Evolutionary conservation across 2,113 vertebrate genomes (phyloP).

Genomic region (Neofelis nebulosa): DNA sequence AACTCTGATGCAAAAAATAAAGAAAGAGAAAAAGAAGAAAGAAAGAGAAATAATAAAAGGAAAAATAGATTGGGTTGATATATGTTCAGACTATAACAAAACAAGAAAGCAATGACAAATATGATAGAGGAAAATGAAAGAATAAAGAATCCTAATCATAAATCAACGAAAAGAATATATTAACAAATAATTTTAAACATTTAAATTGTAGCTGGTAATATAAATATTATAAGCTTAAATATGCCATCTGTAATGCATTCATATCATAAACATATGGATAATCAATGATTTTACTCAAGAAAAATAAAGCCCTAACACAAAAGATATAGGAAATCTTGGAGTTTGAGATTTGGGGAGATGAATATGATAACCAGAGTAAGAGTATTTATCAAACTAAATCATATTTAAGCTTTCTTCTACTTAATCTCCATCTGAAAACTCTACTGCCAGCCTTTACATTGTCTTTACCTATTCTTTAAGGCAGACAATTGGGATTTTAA

Average conservation of each 20-base stretch:
- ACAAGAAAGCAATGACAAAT: background rate
- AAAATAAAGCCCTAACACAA: background rate
- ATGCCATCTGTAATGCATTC: background rate
- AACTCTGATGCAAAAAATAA: constrained; percentile 16
- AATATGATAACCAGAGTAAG: background rate
- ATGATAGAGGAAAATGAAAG: background rate
- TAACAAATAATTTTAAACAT: background rate
- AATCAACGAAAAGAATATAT: background rate
- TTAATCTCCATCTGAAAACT: background rate
- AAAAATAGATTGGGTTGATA: background rate
- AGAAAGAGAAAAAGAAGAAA: background rate
- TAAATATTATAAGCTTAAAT: background rate
- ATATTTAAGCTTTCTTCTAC: background rate
- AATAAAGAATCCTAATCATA: background rate
- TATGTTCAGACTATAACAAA: background rate
- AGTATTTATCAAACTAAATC: background rate
- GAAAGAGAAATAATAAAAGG: background rate
- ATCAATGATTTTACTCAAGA: background rate
- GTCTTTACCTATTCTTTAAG: background rate
- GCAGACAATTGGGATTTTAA: background rate
- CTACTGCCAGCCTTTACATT: background rate
- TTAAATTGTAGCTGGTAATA: constrained; percentile 1
- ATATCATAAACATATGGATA: background rate
- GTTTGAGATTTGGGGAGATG: background rate
- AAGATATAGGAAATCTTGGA: background rate